Evolutionary conservation across 2,113 vertebrate species (phyloP).

Genomic region (Siniperca knerii): DNA sequence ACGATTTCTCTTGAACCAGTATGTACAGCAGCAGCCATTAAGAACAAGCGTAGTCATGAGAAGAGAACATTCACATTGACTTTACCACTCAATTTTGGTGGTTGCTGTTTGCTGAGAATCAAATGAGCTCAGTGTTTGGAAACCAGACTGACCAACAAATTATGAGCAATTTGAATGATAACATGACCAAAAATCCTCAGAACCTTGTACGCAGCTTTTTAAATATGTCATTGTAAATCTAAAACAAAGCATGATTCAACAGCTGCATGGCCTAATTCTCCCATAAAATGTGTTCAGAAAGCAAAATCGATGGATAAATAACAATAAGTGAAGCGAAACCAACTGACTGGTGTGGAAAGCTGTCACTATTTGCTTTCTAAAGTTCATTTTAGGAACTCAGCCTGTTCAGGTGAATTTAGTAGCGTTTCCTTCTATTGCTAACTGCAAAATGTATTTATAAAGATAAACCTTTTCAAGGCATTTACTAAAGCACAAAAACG

Average conservation of each 20-base stretch:
- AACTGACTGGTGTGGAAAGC: not conserved
- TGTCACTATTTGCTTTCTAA: not conserved
- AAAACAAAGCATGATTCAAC: not conserved
- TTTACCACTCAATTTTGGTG: not conserved
- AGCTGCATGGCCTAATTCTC: no score
- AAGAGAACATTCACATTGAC: not conserved
- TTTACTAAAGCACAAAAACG: not conserved
- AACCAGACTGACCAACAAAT: not conserved
- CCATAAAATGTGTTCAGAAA: no score
- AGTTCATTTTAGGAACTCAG: not conserved
- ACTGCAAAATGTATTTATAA: not conserved
- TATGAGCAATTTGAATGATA: not conserved
- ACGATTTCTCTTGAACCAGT: not conserved
- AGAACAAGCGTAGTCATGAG: not conserved
- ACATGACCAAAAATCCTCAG: not conserved
- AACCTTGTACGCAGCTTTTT: not conserved
- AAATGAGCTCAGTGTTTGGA: not conserved
- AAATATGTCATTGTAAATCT: not conserved
- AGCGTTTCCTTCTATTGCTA: not conserved
- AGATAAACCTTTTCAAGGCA: not conserved
- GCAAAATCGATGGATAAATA: not conserved
- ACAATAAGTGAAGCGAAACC: not conserved
- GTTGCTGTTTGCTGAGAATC: not conserved
- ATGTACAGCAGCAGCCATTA: not conserved
- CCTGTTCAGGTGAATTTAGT: not conserved